Evolutionary conservation across 2,113 vertebrate species (phyloP), one percentile per base, ranked within the genome.

Genomic region (Bubo scandiacus): DNA sequence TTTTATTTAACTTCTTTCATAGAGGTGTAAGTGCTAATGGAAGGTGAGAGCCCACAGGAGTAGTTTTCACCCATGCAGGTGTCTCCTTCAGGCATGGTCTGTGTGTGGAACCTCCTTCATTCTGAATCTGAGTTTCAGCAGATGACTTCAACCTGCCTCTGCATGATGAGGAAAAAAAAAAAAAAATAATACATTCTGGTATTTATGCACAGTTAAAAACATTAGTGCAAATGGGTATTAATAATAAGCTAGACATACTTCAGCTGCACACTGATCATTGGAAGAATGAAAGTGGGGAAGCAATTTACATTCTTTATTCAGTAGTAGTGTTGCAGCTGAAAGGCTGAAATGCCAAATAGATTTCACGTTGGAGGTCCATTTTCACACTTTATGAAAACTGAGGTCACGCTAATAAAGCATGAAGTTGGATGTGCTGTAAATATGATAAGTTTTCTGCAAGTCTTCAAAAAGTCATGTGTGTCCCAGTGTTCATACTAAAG

Each of bases 201-300:
- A 38, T 88, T 94, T 95, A 80, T 54, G 38, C 42, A 22, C 86
- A 77, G 79, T 73, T 91, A 59, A 95, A 96, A 96, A 73, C 63
- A 66, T 86, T 55, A 54, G 47, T 93, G 92, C 72, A 94, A 90
- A 90, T 63, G 45, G 15, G 17, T 87, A 78, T 96, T 96, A 86
- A 43, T 88, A 95, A 91, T 81, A 88, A 79, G 29, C 43, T 70
- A 36, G 47, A 78, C 91, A 25, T 81, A 86, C 18, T 86, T 92
- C n/a, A 66, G 42, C 73, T 84, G 67, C 30, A 47, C 5, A 8
- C 15, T 84, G 45, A 58, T 83, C 51, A 59, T 91, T 91, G 85
- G n/a, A 38, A 88, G 49, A 85, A 71, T 77, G 81, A 70, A 92
- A 90, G 45, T 8, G 2, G 36, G 19, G 58, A 67, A 92, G 40